Evolutionary conservation across 1,140 invertebrate genomes (phyloP).

Genomic region (Physella acuta): DNA sequence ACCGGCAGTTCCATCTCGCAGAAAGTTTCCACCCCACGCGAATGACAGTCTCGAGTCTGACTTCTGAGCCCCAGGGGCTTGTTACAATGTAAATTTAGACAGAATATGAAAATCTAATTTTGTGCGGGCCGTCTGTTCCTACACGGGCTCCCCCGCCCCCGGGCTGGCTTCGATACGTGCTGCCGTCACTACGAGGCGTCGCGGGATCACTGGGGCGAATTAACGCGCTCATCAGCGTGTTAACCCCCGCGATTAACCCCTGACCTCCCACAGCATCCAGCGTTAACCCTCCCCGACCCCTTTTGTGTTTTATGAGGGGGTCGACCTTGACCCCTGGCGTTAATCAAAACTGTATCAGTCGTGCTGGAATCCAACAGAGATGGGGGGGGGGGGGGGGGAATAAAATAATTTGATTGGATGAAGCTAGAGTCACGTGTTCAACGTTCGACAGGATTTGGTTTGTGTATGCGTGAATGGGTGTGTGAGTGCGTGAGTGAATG

Average conservation of each 20-base stretch:
- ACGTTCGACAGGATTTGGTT: neutral
- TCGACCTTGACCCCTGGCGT: neutral
- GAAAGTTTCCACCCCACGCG: too few relatives aligned
- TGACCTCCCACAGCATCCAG: neutral
- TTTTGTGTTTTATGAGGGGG: neutral
- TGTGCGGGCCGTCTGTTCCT: slow-evolving; percentile 20
- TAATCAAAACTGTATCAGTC: neutral
- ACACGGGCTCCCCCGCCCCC: neutral
- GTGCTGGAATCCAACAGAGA: slow-evolving; percentile 8
- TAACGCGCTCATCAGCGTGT: neutral
- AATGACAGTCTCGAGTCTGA: too few relatives aligned
- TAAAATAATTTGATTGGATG: neutral
- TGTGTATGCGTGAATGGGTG: neutral
- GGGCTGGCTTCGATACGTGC: slow-evolving; percentile 3
- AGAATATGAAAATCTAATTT: slow-evolving; percentile 24
- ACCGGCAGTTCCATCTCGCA: too few relatives aligned
- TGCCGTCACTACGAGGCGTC: neutral
- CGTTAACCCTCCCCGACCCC: slow-evolving; percentile 1
- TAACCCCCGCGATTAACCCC: slow-evolving; percentile 9
- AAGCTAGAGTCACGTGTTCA: neutral
- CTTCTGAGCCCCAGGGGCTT: neutral
- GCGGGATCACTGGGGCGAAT: neutral
- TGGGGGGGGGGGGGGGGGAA: neutral
- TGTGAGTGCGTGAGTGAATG: neutral
- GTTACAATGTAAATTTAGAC: slow-evolving; percentile 24